Base-by-base conservation (phyloP, 2,113 vertebrate species). In the Dasyurus viverrinus region DNA sequence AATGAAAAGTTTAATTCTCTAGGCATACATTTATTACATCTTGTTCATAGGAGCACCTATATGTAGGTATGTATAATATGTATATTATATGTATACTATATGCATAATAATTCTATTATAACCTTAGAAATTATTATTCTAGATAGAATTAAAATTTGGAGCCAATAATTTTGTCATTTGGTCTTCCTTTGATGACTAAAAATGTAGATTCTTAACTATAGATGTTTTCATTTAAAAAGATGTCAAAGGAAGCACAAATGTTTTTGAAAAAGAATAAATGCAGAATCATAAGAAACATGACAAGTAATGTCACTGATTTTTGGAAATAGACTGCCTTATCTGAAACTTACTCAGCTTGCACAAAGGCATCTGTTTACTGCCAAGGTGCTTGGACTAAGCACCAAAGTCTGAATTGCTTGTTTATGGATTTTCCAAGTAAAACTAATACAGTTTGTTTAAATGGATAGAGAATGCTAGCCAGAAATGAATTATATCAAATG, bases 61-160 rank as follows among this genome's bases (percentile, higher is more conserved):
- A 84, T 84, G 68, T 22, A 5, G 68, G n/a, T 90, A 14, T 90
- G 12, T n/a, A n/a, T n/a, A n/a, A n/a, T n/a, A n/a, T n/a, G n/a
- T n/a, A n/a, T n/a, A n/a, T n/a, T n/a, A n/a, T n/a, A n/a, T n/a
- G n/a, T n/a, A n/a, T n/a, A n/a, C n/a, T n/a, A n/a, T n/a, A n/a
- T n/a, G 19, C 42, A 42, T 84, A 16, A 76, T n/a, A 84, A 42
- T 84, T 84, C 68, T 89, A 26, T 57, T 14, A 53, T 84, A 92
- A 94, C 16, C 93, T 1, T 47, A 48, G 2, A 95, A 89, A 90
- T 90, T 42, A 93, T 55, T 48, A 48, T 93, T 93, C 25, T 94
- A 27, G 89, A 95, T 23, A 95, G 0, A 96, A 90, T 93, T 94
- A 96, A 97, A 95, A 94, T 22, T 3, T 94, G 26, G 19, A 95